Evolutionary conservation across 2,797 vertebrate species (phyloP).

Genomic region (Anolis apletophallus): DNA sequence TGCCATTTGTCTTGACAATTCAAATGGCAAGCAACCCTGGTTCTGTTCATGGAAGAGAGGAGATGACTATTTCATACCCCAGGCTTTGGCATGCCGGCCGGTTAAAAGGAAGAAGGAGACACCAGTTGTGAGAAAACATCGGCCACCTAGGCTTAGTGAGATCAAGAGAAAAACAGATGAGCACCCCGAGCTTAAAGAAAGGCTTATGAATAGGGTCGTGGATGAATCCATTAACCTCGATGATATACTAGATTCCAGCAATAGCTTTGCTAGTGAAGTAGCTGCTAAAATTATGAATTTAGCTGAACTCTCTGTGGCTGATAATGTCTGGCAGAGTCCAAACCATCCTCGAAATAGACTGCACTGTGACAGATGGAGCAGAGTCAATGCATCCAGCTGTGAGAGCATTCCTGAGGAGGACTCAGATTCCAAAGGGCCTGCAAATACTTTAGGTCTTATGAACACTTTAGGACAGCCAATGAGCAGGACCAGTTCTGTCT

Average conservation of each 20-base stretch:
- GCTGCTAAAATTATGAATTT: slow-evolving; percentile 96
- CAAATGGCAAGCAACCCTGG: slow-evolving; percentile 96
- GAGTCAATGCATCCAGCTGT: slow-evolving; percentile 92
- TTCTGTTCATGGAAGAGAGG: slow-evolving; percentile 93
- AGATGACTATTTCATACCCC: slow-evolving; percentile 82
- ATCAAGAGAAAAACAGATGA: slow-evolving; percentile 98
- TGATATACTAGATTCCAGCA: slow-evolving; percentile 89
- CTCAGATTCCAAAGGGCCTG: slow-evolving; percentile 77
- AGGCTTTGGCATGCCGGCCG: slow-evolving; percentile 80
- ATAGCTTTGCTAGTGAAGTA: slow-evolving; percentile 91
- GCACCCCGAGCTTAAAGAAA: slow-evolving; percentile 97
- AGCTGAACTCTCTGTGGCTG: slow-evolving; percentile 88
- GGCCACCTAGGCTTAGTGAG: slow-evolving; percentile 96
- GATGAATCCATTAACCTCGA: slow-evolving; percentile 93
- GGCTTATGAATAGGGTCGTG: slow-evolving; percentile 93
- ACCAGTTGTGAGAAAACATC: slow-evolving; percentile 89
- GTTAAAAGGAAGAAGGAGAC: slow-evolving; percentile 90
- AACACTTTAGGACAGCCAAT: slow-evolving; percentile 88
- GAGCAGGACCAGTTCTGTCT: slow-evolving; percentile 95
- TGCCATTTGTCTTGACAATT: slow-evolving; percentile 97
- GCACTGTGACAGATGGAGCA: slow-evolving; percentile 90
- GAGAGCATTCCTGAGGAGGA: slow-evolving; percentile 98
- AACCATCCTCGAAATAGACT: slow-evolving; percentile 83
- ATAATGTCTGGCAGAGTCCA: slow-evolving; percentile 90
- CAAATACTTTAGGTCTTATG: slow-evolving; percentile 83